Percentiles rank a stretch among this genome's conserved stretches.
Evolutionary conservation across 2,797 vertebrate species (phyloP).

Genomic region (Cyclopterus lumpus): DNA sequence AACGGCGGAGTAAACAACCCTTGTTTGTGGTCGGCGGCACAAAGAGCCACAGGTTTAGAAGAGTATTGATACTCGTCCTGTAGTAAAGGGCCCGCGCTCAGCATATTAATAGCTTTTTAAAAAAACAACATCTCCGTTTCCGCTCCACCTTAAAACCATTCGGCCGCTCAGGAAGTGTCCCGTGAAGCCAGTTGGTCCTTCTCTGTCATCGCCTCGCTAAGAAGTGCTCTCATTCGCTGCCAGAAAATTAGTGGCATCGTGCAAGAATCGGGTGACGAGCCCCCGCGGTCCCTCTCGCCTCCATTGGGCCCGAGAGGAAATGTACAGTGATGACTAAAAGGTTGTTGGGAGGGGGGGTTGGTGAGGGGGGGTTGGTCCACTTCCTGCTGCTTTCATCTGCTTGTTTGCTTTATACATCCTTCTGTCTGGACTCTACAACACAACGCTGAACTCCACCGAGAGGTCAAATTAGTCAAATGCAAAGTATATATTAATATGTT

Average conservation of each 20-base stretch:
- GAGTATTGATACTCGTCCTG: too few species aligned
- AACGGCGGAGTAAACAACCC: too few species aligned
- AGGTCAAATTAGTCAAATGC: background rate
- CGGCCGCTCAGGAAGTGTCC: conserved; percentile 52
- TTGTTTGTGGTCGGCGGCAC: too few species aligned
- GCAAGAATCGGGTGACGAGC: conserved; percentile 65
- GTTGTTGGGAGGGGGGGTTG: conserved; percentile 36
- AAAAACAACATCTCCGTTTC: conserved; percentile 1
- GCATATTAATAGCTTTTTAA: background rate
- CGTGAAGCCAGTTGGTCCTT: conserved; percentile 57
- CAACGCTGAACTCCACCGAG: background rate
- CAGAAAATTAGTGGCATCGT: conserved; percentile 57
- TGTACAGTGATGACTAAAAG: conserved; percentile 57
- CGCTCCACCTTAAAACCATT: conserved; percentile 44
- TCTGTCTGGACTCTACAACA: conserved; percentile 21
- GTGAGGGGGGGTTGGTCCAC: conserved; percentile 14
- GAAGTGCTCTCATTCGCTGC: conserved; percentile 53
- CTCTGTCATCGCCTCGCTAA: conserved; percentile 69
- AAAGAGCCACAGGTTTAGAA: background rate
- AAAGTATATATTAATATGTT: too few species aligned
- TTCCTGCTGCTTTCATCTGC: conserved; percentile 48
- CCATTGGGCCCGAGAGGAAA: conserved; percentile 66
- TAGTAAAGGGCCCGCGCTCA: conserved; percentile 3
- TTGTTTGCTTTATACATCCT: conserved; percentile 43
- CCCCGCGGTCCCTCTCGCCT: conserved; percentile 20